These are phyloP conservation scores for Trilocha varians DNA, from an alignment of 2,888 invertebrate species.

Conservation along the genomic window DNA sequence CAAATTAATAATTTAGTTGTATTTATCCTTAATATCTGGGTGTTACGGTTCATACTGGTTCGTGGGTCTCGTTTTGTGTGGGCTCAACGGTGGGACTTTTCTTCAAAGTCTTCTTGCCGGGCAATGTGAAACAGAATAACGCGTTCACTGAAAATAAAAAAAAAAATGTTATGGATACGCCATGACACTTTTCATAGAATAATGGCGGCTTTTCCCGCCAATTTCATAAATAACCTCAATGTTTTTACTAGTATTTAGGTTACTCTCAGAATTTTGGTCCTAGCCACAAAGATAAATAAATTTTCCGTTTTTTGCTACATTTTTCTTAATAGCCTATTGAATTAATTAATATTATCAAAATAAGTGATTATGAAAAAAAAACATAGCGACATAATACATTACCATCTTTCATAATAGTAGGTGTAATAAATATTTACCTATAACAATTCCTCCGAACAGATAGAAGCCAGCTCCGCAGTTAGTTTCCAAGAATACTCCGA, in stretches of 20 bases:
- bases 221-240: no score
- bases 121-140: constrained; percentile 47
- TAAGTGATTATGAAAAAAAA: neutral
- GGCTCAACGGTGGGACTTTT: constrained; percentile 31
- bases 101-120: constrained; percentile 32
- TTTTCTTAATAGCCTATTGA: no score
- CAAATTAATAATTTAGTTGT: no score
- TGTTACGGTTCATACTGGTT: constrained; percentile 66
- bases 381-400: no score
- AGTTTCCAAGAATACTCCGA: constrained; percentile 75
- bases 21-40: no score
- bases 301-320: no score
- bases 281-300: no score
- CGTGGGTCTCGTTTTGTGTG: constrained; percentile 47
- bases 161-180: no score
- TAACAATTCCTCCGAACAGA: constrained; percentile 68
- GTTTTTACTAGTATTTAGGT: no score
- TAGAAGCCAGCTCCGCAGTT: constrained; percentile 77
- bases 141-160: constrained; percentile 46
- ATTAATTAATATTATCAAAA: neutral
- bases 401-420: neutral
- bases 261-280: no score
- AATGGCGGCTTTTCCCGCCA: no score
- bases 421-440: constrained; percentile 28
- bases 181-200: no score